Evolutionary conservation across 2,888 invertebrate genomes (phyloP).

Genomic region (Microplitis deprimator): DNA sequence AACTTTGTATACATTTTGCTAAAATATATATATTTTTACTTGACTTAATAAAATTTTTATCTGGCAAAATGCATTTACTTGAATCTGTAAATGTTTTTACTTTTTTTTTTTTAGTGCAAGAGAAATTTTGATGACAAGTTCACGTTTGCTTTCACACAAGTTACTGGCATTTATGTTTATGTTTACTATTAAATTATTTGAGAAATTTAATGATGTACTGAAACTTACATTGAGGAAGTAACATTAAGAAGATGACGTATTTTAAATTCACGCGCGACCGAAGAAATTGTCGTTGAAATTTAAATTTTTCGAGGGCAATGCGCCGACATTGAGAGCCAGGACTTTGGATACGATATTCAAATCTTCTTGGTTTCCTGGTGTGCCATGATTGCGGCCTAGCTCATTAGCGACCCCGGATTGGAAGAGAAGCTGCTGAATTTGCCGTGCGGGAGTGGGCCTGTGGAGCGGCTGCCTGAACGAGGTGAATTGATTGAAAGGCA

Average conservation of each 20-base stretch:
- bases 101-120: neutral
- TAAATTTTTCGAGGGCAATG: constrained; percentile 69
- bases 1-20: too few relatives aligned
- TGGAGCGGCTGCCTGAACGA: constrained; percentile 49
- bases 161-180: constrained; percentile 41
- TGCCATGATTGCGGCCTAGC: constrained; percentile 55
- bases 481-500: constrained; percentile 55
- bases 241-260: neutral
- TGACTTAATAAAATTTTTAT: too few relatives aligned
- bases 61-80: too few relatives aligned
- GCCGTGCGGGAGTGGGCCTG: constrained; percentile 73
- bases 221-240: neutral
- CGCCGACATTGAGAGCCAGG: constrained; percentile 83
- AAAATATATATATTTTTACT: too few relatives aligned
- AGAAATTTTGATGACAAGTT: constrained; percentile 27
- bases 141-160: constrained; percentile 31
- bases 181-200: constrained; percentile 2
- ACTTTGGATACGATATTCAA: constrained; percentile 87
- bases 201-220: constrained; percentile 28
- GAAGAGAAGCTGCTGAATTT: constrained; percentile 78
- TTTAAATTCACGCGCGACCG: constrained; percentile 39
- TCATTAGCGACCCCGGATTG: constrained; percentile 78
- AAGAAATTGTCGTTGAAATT: constrained; percentile 53
- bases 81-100: too few relatives aligned
- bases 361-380: constrained; percentile 77